phyloP scores from a whole-genome alignment of 2,888 invertebrate genomes.

The Chaitophorus viminalis region DNA sequence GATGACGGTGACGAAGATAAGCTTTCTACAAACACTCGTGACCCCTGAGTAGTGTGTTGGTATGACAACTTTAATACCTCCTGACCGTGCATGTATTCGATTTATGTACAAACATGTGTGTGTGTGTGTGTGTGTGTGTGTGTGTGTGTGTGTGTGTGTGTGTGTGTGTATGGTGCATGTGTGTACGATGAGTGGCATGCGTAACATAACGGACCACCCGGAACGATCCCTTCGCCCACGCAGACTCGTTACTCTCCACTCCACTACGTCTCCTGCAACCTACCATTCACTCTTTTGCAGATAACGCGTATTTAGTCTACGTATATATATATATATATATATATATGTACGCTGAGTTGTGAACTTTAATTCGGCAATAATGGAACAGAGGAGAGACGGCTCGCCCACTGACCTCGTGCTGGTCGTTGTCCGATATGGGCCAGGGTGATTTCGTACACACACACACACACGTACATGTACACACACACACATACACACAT shows the following conservation, averaged over 20 bases:
- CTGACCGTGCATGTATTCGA: not conserved
- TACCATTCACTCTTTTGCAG: not conserved
- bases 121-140: not conserved
- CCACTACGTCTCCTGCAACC: not conserved
- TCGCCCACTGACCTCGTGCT: not conserved
- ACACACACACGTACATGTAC: not conserved
- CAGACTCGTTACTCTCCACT: not conserved
- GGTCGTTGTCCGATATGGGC: not conserved
- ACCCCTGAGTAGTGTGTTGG: not conserved
- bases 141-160: not conserved
- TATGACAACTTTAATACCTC: not conserved
- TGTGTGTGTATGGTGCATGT: not conserved
- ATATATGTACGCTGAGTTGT: not conserved
- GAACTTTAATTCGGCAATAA: conserved; percentile 46
- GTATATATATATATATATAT: too few species aligned
- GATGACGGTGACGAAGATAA: too few species aligned
- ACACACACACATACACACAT: not conserved
- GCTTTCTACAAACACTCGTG: too few species aligned
- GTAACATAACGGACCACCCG: too few species aligned
- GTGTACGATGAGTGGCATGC: not conserved
- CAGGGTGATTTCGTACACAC: not conserved
- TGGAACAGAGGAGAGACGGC: not conserved
- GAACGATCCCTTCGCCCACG: not conserved
- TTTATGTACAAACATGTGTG: not conserved
- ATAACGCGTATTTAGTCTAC: not conserved